Evolutionary conservation across 2,888 invertebrate species (phyloP).

Genomic region (Cerastis rubricosa): DNA sequence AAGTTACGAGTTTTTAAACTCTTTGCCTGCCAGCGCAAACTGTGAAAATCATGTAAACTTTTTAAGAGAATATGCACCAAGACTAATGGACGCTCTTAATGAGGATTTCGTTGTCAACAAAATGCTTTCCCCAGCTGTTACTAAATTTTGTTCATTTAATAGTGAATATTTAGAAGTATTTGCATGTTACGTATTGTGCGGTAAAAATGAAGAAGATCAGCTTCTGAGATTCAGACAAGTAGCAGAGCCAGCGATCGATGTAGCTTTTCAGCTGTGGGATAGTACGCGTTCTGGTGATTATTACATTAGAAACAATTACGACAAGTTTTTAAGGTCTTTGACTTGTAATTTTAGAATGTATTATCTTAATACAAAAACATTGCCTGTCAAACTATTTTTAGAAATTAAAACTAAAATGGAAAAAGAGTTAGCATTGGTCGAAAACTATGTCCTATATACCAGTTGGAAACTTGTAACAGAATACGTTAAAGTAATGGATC

Average conservation of each 20-base stretch:
- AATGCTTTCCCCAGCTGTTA: slow-evolving; percentile 64
- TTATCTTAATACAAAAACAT: slow-evolving; percentile 61
- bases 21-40: slow-evolving; percentile 68
- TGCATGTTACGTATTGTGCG: slow-evolving; percentile 67
- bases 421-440: background rate
- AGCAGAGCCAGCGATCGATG: slow-evolving; percentile 68
- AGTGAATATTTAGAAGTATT: slow-evolving; percentile 48
- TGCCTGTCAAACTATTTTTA: slow-evolving; percentile 69
- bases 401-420: slow-evolving; percentile 69
- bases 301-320: slow-evolving; percentile 51
- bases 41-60: slow-evolving; percentile 57
- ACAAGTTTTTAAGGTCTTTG: slow-evolving; percentile 39
- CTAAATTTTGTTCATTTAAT: slow-evolving; percentile 54
- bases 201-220: slow-evolving; percentile 66
- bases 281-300: slow-evolving; percentile 39
- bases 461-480: slow-evolving; percentile 66
- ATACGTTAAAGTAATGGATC: slow-evolving; percentile 63
- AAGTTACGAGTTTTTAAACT: slow-evolving; percentile 70
- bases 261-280: slow-evolving; percentile 66
- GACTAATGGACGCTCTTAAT: slow-evolving; percentile 70
- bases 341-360: slow-evolving; percentile 25
- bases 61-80: slow-evolving; percentile 59
- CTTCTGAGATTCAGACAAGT: slow-evolving; percentile 64
- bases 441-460: slow-evolving; percentile 63
- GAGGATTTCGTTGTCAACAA: slow-evolving; percentile 70